Base-by-base conservation (phyloP, 2,888 invertebrate genomes). In the Philonicus albiceps region DNA sequence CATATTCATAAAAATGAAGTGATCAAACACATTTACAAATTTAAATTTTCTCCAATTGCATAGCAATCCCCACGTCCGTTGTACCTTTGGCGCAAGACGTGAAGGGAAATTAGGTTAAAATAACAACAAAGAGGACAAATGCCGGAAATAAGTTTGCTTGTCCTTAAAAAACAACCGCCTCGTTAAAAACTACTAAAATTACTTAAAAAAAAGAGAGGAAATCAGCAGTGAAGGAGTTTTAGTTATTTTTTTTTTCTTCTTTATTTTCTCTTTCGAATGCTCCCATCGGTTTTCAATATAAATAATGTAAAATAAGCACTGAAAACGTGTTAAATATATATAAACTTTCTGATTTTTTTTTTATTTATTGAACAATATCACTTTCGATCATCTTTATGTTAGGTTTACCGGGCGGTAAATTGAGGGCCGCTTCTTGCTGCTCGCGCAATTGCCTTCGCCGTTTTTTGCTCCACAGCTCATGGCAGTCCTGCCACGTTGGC, bases 381-480 rank as follows among this genome's bases (percentile, higher is more conserved):
- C 87, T 86, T 73, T 81, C 73, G 49, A 40, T 86, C 64, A 85
- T 53, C 85, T 88, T 88, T 43, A 80, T 22, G 19, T 53, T 81
- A 75, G 88, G 74, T 72, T 88, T 87, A 53, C 88, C 88, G n/a
- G 87, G 87, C 11, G 88, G 88, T 87, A 87, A 73, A 81, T 86
- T 85, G 53, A 88, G 87, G 75, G 86, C 73, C 22, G 88, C 83
- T 83, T 88, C 91, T 86, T 91, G 91, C 90, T 96, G 96, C 90
- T 97, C 97, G 74, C 96, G 94, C 91, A 96, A 94, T 91, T 96
- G 96, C 40, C 95, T 94, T 89, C 98, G 95, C n/a, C 98, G 95
- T 91, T 97, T 97, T 93, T 99, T 99, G 90, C 98, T 98, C 99
- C 99, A 99, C 91, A 99, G 94, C 93, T 99, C 99, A 93, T 99